Evolutionary conservation across 2,113 vertebrate genomes (phyloP).

Genomic region (Tursiops truncatus): DNA sequence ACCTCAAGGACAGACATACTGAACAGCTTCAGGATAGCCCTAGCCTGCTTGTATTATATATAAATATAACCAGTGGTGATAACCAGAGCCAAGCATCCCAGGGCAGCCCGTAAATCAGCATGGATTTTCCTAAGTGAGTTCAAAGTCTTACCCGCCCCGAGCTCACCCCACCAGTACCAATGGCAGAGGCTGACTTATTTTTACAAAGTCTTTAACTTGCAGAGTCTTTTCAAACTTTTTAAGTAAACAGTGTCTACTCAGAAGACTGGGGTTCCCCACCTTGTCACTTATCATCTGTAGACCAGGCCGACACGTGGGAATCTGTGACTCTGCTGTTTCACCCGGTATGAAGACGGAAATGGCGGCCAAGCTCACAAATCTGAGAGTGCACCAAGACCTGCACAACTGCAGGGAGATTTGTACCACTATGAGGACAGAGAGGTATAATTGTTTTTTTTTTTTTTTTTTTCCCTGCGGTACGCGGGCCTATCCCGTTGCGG

Average conservation of each 20-base stretch:
- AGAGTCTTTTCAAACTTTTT: slow-evolving; percentile 8
- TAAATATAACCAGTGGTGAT: neutral
- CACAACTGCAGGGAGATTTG: neutral
- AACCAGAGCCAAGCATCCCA: neutral
- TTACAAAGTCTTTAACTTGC: neutral
- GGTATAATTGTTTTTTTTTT: neutral
- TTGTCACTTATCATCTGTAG: neutral
- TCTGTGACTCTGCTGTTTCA: neutral
- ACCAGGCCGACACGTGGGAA: neutral
- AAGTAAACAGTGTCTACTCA: neutral
- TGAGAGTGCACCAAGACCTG: neutral
- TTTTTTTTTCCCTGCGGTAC: no score
- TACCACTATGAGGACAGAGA: neutral
- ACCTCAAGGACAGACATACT: neutral
- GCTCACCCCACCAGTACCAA: neutral
- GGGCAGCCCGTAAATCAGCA: neutral
- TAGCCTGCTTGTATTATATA: neutral
- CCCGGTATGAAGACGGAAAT: neutral
- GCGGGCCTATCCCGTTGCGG: no score
- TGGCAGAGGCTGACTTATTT: neutral
- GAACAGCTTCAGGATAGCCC: neutral
- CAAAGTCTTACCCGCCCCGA: neutral
- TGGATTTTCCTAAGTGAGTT: neutral
- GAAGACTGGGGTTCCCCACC: neutral
- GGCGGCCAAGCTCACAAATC: neutral